These are phyloP conservation scores for Dascyllus trimaculatus DNA, from an alignment of 2,113 vertebrate species.

Conservation along the genomic window DNA sequence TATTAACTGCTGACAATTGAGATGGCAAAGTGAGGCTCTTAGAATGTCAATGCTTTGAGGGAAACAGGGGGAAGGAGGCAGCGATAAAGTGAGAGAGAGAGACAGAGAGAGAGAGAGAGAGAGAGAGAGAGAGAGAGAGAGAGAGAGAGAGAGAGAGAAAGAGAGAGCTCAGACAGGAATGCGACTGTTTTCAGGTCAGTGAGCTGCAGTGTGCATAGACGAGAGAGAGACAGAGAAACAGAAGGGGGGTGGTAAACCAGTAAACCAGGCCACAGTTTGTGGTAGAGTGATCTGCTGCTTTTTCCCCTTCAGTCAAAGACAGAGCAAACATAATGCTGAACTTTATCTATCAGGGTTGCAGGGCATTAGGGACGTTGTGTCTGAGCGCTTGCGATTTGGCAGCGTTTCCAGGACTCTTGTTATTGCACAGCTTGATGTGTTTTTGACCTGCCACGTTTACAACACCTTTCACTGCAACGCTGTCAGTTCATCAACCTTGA, in stretches of 20 bases:
- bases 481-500: slow-evolving; percentile 36
- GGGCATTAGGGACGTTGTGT: slow-evolving; percentile 44
- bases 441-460: slow-evolving; percentile 43
- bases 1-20: slow-evolving; percentile 61
- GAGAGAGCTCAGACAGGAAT: slow-evolving; percentile 80
- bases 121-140: slow-evolving; percentile 52
- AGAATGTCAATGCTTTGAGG: slow-evolving; percentile 52
- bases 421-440: slow-evolving; percentile 40
- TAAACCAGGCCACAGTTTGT: slow-evolving; percentile 69
- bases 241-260: slow-evolving; percentile 56
- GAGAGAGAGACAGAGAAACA: slow-evolving; percentile 41
- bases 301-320: slow-evolving; percentile 50
- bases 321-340: slow-evolving; percentile 52
- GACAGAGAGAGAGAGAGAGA: too few species aligned
- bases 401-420: slow-evolving; percentile 19
- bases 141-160: slow-evolving; percentile 51
- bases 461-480: slow-evolving; percentile 23
- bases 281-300: slow-evolving; percentile 54
- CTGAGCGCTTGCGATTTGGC: slow-evolving; percentile 39
- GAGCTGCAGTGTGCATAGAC: slow-evolving; percentile 65
- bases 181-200: slow-evolving; percentile 85
- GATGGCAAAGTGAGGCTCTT: slow-evolving; percentile 41
- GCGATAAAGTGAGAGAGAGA: slow-evolving; percentile 56
- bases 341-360: slow-evolving; percentile 47
- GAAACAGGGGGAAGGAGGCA: slow-evolving; percentile 55